Conservation (phyloP, 2,113 vertebrate species). For the Urocitellus parryii region DNA sequence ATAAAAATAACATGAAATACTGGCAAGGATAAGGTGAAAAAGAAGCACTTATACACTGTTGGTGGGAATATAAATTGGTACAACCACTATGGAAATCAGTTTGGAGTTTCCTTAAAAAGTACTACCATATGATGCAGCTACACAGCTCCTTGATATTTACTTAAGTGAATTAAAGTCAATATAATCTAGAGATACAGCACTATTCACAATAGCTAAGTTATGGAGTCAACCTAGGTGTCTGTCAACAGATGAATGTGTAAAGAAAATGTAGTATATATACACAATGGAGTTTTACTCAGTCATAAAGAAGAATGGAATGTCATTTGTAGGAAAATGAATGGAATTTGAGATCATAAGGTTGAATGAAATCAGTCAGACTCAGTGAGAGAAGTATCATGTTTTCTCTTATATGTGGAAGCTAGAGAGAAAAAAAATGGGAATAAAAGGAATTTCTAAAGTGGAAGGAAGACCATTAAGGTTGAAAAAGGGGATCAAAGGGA, state of each 20-base stretch:
- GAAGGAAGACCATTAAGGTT: not conserved
- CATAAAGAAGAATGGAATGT: not conserved
- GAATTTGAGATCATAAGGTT: not conserved
- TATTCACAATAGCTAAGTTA: not conserved
- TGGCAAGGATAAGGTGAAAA: too few species aligned
- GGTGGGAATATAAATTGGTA: too few species aligned
- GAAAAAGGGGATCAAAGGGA: not conserved
- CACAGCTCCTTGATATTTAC: too few species aligned
- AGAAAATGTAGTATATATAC: not conserved
- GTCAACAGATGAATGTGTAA: not conserved
- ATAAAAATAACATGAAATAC: too few species aligned
- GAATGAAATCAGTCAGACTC: not conserved
- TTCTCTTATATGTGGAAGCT: not conserved
- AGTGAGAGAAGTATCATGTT: not conserved
- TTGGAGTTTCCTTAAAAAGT: too few species aligned
- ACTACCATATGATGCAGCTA: too few species aligned
- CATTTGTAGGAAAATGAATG: not conserved
- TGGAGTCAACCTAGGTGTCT: not conserved
- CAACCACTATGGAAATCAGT: too few species aligned
- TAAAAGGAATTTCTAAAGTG: not conserved
- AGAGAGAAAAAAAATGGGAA: not conserved
- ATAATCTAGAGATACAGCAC: too few species aligned
- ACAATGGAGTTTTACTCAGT: not conserved
- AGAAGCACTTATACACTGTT: too few species aligned
- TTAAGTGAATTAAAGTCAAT: not conserved